A percentile compares a stretch with the other conserved stretches of the same genome.
These are phyloP conservation scores for Camponotus fellah DNA, from an alignment of 2,888 invertebrate genomes.

Conservation along the genomic window DNA sequence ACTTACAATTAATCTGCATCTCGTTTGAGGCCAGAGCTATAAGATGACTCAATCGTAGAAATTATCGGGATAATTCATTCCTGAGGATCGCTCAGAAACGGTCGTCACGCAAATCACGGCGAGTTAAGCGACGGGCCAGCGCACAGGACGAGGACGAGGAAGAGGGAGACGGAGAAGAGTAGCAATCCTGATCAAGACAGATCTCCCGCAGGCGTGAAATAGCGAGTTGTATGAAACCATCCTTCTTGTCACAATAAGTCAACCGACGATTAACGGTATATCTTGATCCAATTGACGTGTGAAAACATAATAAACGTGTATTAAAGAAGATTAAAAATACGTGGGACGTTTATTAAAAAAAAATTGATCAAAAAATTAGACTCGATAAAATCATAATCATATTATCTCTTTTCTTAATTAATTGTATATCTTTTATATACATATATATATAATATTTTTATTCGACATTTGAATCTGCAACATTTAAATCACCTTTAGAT, in stretches of 20 bases:
- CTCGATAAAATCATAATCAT: background rate
- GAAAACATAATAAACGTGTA: slow-evolving; percentile 23
- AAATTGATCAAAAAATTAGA: background rate
- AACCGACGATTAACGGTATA: slow-evolving; percentile 48
- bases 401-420: background rate
- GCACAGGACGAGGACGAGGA: slow-evolving; percentile 48
- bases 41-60: slow-evolving; percentile 52
- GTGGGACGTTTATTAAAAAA: background rate
- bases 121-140: slow-evolving; percentile 51
- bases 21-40: slow-evolving; percentile 1
- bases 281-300: slow-evolving; percentile 62
- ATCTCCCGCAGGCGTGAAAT: slow-evolving; percentile 77
- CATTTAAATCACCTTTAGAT: background rate
- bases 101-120: slow-evolving; percentile 71
- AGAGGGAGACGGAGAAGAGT: slow-evolving; percentile 54
- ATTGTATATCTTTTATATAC: background rate
- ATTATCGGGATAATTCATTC: slow-evolving; percentile 59
- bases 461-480: background rate
- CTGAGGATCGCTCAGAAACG: slow-evolving; percentile 57
- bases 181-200: slow-evolving; percentile 69
- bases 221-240: slow-evolving; percentile 72
- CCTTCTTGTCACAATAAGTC: slow-evolving; percentile 74
- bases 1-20: slow-evolving; percentile 45
- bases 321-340: background rate
- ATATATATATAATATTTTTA: too few species aligned